Percentiles rank a stretch among this genome's conserved stretches.
phyloP scores from a whole-genome alignment of 2,888 invertebrate species.

The Pristionchus mayeri region DNA sequence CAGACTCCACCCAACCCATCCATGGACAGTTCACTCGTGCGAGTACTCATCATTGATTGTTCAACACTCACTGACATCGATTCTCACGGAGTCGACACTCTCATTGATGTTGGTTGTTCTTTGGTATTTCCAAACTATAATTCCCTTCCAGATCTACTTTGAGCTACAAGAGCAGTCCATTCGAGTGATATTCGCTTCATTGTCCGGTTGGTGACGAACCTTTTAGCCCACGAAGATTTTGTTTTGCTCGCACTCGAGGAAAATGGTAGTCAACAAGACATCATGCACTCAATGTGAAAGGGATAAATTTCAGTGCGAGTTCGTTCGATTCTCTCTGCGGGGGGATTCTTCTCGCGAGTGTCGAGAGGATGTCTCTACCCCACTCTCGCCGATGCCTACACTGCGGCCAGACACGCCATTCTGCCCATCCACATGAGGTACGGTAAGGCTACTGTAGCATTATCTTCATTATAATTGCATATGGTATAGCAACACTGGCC shows the following conservation, averaged over 20 bases:
- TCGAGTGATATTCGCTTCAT: slow-evolving; percentile 58
- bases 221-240: neutral
- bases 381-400: slow-evolving; percentile 60
- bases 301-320: slow-evolving; percentile 37
- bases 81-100: slow-evolving; percentile 41
- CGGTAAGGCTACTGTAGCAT: neutral
- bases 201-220: slow-evolving; percentile 39
- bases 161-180: slow-evolving; percentile 65
- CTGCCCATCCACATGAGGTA: slow-evolving; percentile 67
- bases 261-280: too few relatives aligned
- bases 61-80: slow-evolving; percentile 47
- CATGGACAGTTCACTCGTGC: slow-evolving; percentile 29
- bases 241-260: neutral
- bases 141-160: slow-evolving; percentile 58
- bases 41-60: slow-evolving; percentile 50
- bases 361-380: slow-evolving; percentile 61
- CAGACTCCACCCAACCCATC: slow-evolving; percentile 36
- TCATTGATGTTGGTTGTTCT: slow-evolving; percentile 47
- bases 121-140: neutral
- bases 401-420: slow-evolving; percentile 57
- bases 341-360: slow-evolving; percentile 52
- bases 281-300: too few relatives aligned
- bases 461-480: too few relatives aligned
- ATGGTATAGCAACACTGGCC: too few relatives aligned
- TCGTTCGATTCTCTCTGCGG: neutral